Conservation (phyloP, 2,113 vertebrate species). For the Entelurus aequoreus region DNA sequence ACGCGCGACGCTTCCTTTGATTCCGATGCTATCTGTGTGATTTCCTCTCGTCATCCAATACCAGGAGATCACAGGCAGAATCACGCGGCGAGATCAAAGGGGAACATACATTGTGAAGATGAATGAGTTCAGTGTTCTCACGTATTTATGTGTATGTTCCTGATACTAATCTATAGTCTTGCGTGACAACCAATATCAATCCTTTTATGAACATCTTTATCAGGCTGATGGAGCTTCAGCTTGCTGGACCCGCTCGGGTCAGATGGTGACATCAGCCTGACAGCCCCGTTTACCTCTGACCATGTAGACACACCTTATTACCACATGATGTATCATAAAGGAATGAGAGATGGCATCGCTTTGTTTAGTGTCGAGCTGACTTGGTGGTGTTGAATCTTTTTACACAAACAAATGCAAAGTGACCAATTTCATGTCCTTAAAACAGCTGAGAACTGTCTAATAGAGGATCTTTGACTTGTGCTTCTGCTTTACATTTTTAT, state of each 20-base stretch:
- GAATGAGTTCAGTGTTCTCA: slow-evolving; percentile 25
- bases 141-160: slow-evolving; percentile 47
- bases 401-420: neutral
- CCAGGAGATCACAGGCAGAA: slow-evolving; percentile 49
- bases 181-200: slow-evolving; percentile 67
- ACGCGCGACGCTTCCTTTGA: slow-evolving; percentile 28
- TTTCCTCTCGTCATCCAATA: slow-evolving; percentile 61
- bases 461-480: too few relatives aligned
- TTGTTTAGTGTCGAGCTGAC: neutral
- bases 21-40: slow-evolving; percentile 56
- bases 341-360: too few relatives aligned
- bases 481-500: too few relatives aligned
- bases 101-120: slow-evolving; percentile 44
- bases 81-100: slow-evolving; percentile 48
- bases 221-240: slow-evolving; percentile 45
- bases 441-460: too few relatives aligned
- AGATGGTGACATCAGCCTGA: slow-evolving; percentile 64
- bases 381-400: neutral
- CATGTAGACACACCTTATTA: slow-evolving; percentile 44
- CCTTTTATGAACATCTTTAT: slow-evolving; percentile 68
- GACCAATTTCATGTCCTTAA: too few relatives aligned
- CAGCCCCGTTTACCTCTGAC: slow-evolving; percentile 46
- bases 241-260: slow-evolving; percentile 48
- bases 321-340: slow-evolving; percentile 13
- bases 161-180: slow-evolving; percentile 57